phyloP scores from a whole-genome alignment of 1,140 invertebrate genomes.

The Meloidogyne chitwoodi region DNA sequence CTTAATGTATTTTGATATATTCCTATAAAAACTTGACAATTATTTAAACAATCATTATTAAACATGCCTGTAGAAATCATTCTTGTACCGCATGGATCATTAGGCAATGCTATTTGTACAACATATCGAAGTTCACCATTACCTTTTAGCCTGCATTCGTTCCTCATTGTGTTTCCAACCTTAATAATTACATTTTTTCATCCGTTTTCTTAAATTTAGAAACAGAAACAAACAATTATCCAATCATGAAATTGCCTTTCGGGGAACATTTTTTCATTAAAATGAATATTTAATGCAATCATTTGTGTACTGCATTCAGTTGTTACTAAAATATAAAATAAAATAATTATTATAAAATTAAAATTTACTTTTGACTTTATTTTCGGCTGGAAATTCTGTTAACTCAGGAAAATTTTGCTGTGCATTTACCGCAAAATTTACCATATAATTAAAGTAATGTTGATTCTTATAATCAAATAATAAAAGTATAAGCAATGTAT shows the following conservation, averaged over 20 bases:
- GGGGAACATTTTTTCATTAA: conserved; percentile 24
- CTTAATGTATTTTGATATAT: conserved; percentile 45
- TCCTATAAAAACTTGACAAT: conserved; percentile 3
- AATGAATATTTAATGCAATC: conserved; percentile 42
- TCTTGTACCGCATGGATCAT: conserved; percentile 42
- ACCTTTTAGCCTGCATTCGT: conserved; percentile 43
- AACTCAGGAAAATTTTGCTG: neutral
- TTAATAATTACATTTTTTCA: neutral
- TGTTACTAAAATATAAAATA: conserved; percentile 29
- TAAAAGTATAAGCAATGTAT: neutral
- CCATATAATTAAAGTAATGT: neutral
- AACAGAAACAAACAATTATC: conserved; percentile 23
- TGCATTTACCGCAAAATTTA: neutral
- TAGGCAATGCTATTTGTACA: conserved; percentile 45
- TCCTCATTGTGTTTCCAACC: conserved; percentile 32
- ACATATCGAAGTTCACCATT: conserved; percentile 46
- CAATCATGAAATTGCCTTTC: conserved; percentile 38
- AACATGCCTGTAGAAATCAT: conserved; percentile 10
- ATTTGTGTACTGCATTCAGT: conserved; percentile 35
- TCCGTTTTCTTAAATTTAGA: too few relatives aligned
- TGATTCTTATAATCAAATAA: neutral
- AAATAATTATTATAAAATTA: neutral
- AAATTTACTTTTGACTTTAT: conserved; percentile 7
- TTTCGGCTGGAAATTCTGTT: neutral
- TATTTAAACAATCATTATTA: neutral